These are phyloP conservation scores for Tenebrosternarchus preto DNA, from an alignment of 2,113 vertebrate species.

Conservation along the genomic window DNA sequence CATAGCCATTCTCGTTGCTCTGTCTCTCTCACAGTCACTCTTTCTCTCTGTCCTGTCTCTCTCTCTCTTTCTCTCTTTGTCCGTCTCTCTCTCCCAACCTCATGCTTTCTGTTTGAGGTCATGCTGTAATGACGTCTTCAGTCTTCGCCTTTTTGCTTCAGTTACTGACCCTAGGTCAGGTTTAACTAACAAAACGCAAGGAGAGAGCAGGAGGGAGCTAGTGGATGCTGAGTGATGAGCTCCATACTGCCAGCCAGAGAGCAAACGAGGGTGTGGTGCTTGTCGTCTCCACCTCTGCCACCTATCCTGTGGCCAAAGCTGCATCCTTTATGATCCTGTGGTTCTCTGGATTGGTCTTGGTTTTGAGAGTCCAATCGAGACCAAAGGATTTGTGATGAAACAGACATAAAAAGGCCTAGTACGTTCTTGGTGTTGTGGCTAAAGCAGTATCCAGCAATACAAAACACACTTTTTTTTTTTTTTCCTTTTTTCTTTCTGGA, in stretches of 20 bases:
- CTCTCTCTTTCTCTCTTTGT: background rate
- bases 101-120: conserved; percentile 64
- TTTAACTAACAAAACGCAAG: conserved; percentile 52
- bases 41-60: background rate
- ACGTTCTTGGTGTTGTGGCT: no score
- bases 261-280: conserved; percentile 44
- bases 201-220: conserved; percentile 64
- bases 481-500: conserved; percentile 10
- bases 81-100: background rate
- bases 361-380: no score
- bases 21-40: background rate
- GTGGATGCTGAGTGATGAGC: conserved; percentile 40
- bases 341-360: background rate
- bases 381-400: no score
- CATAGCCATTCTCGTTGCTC: background rate
- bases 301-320: conserved; percentile 3
- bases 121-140: conserved; percentile 56
- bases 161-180: conserved; percentile 58
- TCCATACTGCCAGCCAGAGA: conserved; percentile 21
- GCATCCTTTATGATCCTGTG: conserved; percentile 6
- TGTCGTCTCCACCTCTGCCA: conserved; percentile 14
- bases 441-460: no score
- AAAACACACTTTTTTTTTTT: no score
- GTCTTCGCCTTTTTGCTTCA: conserved; percentile 59
- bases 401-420: no score